phyloP scores from a whole-genome alignment of 2,888 invertebrate genomes.

The Drosophila falleni region DNA sequence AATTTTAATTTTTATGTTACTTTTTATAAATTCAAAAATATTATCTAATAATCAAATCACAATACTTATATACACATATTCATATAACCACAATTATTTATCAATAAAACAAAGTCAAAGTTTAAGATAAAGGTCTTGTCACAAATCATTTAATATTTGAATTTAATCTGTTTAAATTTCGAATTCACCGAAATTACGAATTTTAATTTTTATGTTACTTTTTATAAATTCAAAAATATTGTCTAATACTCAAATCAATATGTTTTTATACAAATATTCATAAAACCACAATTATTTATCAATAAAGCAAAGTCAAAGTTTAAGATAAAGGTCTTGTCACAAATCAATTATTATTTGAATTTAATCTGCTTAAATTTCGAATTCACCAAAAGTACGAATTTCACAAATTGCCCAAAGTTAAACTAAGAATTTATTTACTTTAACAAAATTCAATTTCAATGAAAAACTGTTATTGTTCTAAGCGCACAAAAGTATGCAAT shows the following conservation, averaged over 20 bases:
- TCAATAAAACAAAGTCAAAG: too few relatives aligned
- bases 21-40: too few relatives aligned
- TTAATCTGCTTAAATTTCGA: neutral
- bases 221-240: too few relatives aligned
- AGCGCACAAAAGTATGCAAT: slow-evolving; percentile 30
- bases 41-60: too few relatives aligned
- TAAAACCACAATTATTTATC: neutral
- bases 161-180: neutral
- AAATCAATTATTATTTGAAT: neutral
- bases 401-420: neutral
- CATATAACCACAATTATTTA: neutral
- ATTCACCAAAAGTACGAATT: too few relatives aligned
- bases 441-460: neutral
- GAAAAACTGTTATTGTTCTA: neutral
- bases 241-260: too few relatives aligned
- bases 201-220: neutral
- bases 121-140: neutral
- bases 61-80: too few relatives aligned
- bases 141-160: neutral
- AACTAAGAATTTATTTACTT: neutral
- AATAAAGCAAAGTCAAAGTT: too few relatives aligned
- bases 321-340: neutral
- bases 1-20: too few relatives aligned
- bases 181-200: too few relatives aligned
- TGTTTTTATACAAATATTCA: too few relatives aligned